Conservation (phyloP, 2,888 invertebrate genomes). For the Agrochola macilenta region DNA sequence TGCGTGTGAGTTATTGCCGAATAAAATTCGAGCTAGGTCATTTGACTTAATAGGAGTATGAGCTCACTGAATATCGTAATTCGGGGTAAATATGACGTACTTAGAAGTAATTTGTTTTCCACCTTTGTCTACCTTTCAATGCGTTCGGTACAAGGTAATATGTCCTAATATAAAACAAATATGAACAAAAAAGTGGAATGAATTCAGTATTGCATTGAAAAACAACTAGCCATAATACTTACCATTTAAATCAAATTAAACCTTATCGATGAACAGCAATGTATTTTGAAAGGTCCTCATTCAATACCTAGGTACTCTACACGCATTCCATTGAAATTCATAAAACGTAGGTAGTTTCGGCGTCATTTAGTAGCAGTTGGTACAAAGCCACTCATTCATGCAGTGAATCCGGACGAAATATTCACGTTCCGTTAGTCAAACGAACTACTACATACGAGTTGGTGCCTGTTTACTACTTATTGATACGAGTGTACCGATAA, state of each 20-base stretch:
- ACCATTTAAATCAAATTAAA: constrained; percentile 37
- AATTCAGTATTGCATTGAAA: constrained; percentile 15
- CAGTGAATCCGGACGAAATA: constrained; percentile 79
- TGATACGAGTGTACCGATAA: constrained; percentile 38
- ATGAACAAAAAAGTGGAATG: neutral
- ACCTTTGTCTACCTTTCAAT: constrained; percentile 8
- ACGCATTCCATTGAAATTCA: constrained; percentile 72
- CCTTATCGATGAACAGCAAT: constrained; percentile 42
- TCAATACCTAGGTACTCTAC: constrained; percentile 59
- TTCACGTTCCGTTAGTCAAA: constrained; percentile 83
- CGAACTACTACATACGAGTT: constrained; percentile 65
- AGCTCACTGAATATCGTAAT: constrained; percentile 73
- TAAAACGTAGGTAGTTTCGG: constrained; percentile 71
- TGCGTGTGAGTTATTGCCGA: constrained; percentile 79
- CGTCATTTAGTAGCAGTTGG: constrained; percentile 71
- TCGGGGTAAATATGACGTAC: constrained; percentile 63
- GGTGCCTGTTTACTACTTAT: constrained; percentile 61
- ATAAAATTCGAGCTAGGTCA: constrained; percentile 82
- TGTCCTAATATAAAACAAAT: neutral
- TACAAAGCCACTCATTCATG: constrained; percentile 78
- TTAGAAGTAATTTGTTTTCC: constrained; percentile 57
- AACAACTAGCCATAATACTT: neutral
- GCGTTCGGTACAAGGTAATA: neutral
- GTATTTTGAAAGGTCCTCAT: constrained; percentile 51
- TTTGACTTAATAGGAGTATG: constrained; percentile 80